Base-by-base conservation (phyloP, 2,888 invertebrate species). In the Proisotoma minuta region DNA sequence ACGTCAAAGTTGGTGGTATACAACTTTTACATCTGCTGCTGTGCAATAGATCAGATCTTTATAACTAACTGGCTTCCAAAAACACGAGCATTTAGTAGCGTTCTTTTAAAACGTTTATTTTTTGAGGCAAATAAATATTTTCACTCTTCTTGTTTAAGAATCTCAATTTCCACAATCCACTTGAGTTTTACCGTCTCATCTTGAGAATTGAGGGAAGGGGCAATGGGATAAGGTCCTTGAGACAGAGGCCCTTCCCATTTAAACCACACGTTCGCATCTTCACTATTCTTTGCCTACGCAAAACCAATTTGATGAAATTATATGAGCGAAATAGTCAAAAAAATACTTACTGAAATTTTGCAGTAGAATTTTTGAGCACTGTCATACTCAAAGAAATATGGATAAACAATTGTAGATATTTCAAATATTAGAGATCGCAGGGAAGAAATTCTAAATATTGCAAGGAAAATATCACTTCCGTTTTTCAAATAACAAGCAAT, bases 381-480 rank as follows among this genome's bases (percentile, higher is more conserved):
- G 5, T 15, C 43, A 2, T 60, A 61, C 2, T 50, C 8, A 2
- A 51, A 49, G 39, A 64, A 66, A 52, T 69, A 69, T 1, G 66
- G 65, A 52, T 69, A 60, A 20, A 66, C 62, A 26, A 69, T 60
- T 2, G 69, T 63, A 0, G 69, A 66, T 20, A 69, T 63, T 39
- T 69, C 69, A 57, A 69, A 69, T 24, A 69, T 60, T 26, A 66
- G 69, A 12, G 60, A 27, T n/a, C 69, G 57, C n/a, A 69, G 18
- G 2, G 69, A 66, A 18, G 62, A 60, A 50, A 69, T 57, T 20
- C 69, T 62, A 40, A 69, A 69, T 24, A 69, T 39, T 26, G 43
- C 57, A 27, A 69, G 58, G 29, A 69, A 65, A 54, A 66, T 50
- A 26, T 49, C 54, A 12, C 62, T 63, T 20, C 60, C 43, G 8